Percentiles rank a stretch among this genome's conserved stretches.
phyloP scores from a whole-genome alignment of 53 echinoderm and acorn worm genomes.

The Patiria pectinifera region DNA sequence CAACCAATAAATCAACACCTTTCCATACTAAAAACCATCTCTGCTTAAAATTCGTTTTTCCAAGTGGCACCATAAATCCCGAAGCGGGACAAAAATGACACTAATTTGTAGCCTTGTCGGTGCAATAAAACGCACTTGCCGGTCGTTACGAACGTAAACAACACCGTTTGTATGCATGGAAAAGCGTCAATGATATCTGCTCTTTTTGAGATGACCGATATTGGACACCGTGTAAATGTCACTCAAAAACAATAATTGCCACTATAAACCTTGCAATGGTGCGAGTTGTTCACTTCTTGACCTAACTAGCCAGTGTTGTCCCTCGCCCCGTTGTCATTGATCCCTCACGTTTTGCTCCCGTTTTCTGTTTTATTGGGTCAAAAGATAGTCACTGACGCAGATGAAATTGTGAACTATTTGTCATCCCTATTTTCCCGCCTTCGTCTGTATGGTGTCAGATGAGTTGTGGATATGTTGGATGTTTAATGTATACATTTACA shows the following conservation, averaged over 20 bases:
- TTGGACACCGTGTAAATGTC: not conserved
- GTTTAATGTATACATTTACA: no score
- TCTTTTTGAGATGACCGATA: not conserved
- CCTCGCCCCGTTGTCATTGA: not conserved
- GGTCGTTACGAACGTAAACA: not conserved
- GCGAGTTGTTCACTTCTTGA: not conserved
- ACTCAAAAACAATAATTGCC: not conserved
- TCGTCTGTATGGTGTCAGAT: no score
- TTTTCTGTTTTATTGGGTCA: not conserved
- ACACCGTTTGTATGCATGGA: not conserved
- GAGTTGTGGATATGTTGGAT: no score
- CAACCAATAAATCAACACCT: not conserved
- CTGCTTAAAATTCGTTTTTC: not conserved
- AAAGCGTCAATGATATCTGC: not conserved
- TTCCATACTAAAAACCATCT: not conserved
- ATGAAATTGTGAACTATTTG: not conserved
- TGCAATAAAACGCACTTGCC: conserved; percentile 1
- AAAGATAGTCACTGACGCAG: not conserved
- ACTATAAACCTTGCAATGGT: not conserved
- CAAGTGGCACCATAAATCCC: not conserved
- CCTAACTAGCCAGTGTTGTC: not conserved
- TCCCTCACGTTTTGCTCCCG: not conserved
- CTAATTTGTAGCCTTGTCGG: not conserved
- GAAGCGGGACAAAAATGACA: not conserved
- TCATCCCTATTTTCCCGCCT: not conserved